Conservation (phyloP, 2,797 vertebrate genomes). For the Austrolebias charrua region DNA sequence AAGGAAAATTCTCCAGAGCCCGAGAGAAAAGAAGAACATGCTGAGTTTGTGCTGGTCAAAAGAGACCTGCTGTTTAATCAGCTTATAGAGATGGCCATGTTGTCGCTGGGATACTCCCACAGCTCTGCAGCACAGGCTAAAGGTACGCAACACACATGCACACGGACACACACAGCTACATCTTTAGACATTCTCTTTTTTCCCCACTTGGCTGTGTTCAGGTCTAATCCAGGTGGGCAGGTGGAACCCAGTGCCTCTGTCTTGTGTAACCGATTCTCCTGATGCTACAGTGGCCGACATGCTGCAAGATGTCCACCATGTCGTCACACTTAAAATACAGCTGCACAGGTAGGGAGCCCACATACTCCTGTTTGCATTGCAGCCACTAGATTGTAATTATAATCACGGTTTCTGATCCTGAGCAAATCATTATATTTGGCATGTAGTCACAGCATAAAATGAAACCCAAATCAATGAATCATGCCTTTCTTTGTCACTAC, state of each 20-base stretch:
- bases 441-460: too few species aligned
- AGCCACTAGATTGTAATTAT: not conserved
- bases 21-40: constrained; percentile 90
- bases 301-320: constrained; percentile 96
- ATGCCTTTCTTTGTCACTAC: too few species aligned
- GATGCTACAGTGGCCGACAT: constrained; percentile 97
- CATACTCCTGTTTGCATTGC: not conserved
- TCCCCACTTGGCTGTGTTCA: constrained; percentile 50
- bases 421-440: not conserved
- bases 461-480: too few species aligned
- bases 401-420: not conserved
- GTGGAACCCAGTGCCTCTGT: constrained; percentile 97
- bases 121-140: constrained; percentile 95
- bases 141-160: constrained; percentile 75
- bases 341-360: constrained; percentile 86
- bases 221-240: constrained; percentile 95
- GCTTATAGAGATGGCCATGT: constrained; percentile 94
- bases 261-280: constrained; percentile 92
- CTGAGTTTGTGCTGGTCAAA: constrained; percentile 94
- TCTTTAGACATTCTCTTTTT: not conserved
- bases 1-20: constrained; percentile 85
- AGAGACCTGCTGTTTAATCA: constrained; percentile 97
- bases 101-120: constrained; percentile 95
- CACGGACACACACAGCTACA: not conserved
- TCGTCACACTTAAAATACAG: constrained; percentile 96